Base-by-base conservation (phyloP, 2,797 vertebrate genomes). In the Megaceryle alcyon region DNA sequence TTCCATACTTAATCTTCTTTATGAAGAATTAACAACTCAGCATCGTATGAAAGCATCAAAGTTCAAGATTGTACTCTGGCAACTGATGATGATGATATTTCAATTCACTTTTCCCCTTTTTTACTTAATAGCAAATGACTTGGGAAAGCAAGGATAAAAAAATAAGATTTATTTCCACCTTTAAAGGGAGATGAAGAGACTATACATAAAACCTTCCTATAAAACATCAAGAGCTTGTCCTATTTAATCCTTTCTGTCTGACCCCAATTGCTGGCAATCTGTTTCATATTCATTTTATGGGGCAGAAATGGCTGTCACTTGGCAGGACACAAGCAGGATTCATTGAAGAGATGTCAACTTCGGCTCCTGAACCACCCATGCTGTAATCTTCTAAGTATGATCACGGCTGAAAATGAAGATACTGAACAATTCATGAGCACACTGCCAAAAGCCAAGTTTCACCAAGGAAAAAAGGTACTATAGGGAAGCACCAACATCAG, bases 381-480 rank as follows among this genome's bases (percentile, higher is more conserved):
- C 0, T 20, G 35, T 37, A 53, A 90, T 53, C 35, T 46, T 29
- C n/a, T 39, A 37, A 46, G 60, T n/a, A 49, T 68, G 18, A 37
- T 18, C 46, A 70, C 21, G 68, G 76, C n/a, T 44, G 26, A 77
- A 85, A 72, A 57, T 2, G 5, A 80, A 64, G 60, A 23, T 48
- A 15, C 11, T 64, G 18, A 71, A 51, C 17, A 46, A 65, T 54
- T n/a, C 20, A 65, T 19, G 29, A 73, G 64, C 26, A 80, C 68
- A 37, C 28, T 3, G 19, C 63, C 10, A 3, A 66, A 92, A 85
- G 35, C 31, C 13, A 70, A 48, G 37, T 29, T 25, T 71, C 65
- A 70, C 7, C 31, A n/a, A 4, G 15, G 3, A 59, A 63, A 65
- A 54, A 68, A 44, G 6, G 8, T 51, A 43, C 14, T 0, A 0